Base-by-base conservation (phyloP, 2,113 vertebrate genomes). In the Copsychus sechellarum region DNA sequence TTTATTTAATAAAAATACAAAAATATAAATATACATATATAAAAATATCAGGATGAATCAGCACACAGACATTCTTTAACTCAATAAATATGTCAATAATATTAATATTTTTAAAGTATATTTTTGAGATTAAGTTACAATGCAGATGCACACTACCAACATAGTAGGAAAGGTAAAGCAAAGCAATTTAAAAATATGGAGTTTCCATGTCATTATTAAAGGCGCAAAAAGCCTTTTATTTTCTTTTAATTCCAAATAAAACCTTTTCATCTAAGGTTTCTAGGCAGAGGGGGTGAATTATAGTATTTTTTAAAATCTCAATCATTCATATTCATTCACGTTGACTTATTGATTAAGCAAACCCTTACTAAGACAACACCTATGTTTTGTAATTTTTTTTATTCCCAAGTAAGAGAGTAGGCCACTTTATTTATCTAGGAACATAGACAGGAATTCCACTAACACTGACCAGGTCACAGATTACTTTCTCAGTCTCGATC, bases 1-100 rank as follows among this genome's bases (percentile, higher is more conserved):
- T 98, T 98, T 98, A 98, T 98, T 98, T 98, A 97, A 97, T 98
- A 98, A 98, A 98, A 98, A 98, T 98, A 98, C 81, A 98, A 98
- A 98, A 98, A 98, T 98, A 98, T 97, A 98, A 98, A 98, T 98
- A 98, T 98, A 98, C 97, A 98, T 91, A 96, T 98, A 98, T 97
- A 98, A 98, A 98, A 98, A 98, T 98, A 98, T 96, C 72, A 80
- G 96, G 97, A 96, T 97, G 96, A 97, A 95, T 97, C 91, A 92
- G 97, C 97, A 97, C 97, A 97, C 89, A 95, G 91, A 97, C 97
- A 93, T 97, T 96, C 87, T 98, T 97, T 92, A 96, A 98, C 96
- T 97, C 97, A 98, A 98, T 98, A 98, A 98, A 97, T 98, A 98
- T 97, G 97, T 86, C 95, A 97, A 91, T 94, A 97, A 96, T 97